Evolutionary conservation across 2,888 invertebrate species (phyloP), one percentile per base, ranked within the genome.

Genomic region (Mythimna vitellina): DNA sequence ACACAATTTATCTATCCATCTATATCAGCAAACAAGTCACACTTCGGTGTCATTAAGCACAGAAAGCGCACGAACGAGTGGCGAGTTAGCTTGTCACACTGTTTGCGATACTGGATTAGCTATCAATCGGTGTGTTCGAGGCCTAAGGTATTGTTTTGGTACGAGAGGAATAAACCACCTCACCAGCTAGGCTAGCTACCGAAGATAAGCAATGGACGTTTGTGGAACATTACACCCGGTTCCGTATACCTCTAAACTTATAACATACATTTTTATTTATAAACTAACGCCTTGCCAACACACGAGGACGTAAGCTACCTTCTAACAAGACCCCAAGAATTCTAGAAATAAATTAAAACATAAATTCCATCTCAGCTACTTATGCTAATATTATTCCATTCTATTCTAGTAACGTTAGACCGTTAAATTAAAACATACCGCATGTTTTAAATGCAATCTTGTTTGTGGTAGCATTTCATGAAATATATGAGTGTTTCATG

Each of bases 401-500:
- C 56, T 71, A 65, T 72, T 76, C 63, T 54, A 17, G 49, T n/a
- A 71, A 54, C 35, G 38, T 49, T 25, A 17, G 17, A 75, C 32
- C 46, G 53, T 22, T 61, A 77, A 77, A 70, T 74, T 77, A 77
- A 77, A 74, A 74, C 51, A 22, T 76, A 51, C 56, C 61, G 61
- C 70, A 68, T 76, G 49, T 68, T 74, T 74, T 56, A 78, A 61
- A 64, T 64, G 78, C 64, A 64, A 78, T 49, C 71, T 78, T 61
- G 72, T 20, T 29, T n/a, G 38, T 51, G 25, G 25, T 22, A 12
- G n/a, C 38, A 64, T 58, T 38, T 65, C 17, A 25, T 64, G 78
- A 65, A 65, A 57, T 62, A 57, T 65, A 78, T 57, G 61, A 61
- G 14, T 53, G 46, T 61, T 32, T 22, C 42, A 8, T 22, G 58